Evolutionary conservation across 2,888 invertebrate species (phyloP).

Genomic region (Drosophila pegasa): DNA sequence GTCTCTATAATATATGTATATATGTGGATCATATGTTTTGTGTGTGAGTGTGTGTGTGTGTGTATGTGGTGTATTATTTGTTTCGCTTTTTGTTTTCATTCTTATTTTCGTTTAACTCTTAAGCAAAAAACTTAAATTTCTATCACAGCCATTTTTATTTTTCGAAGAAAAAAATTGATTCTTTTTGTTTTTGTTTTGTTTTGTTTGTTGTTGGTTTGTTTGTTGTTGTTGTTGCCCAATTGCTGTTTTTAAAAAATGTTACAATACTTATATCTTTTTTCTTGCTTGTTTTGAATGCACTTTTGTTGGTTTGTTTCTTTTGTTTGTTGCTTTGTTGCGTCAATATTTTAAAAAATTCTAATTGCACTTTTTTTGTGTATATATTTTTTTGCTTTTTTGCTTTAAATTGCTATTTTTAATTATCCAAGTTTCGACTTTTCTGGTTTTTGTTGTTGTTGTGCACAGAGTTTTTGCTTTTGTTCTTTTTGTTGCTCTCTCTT

Average conservation of each 20-base stretch:
- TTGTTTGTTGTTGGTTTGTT: constrained; percentile 33
- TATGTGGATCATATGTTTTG: constrained; percentile 25
- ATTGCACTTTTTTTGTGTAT: constrained; percentile 75
- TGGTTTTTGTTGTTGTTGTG: constrained; percentile 30
- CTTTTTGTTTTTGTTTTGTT: constrained; percentile 44
- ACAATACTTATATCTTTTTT: constrained; percentile 51
- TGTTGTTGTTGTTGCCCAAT: constrained; percentile 43
- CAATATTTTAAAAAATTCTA: constrained; percentile 75
- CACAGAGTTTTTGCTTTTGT: constrained; percentile 24
- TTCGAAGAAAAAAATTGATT: constrained; percentile 68
- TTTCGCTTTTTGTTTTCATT: constrained; percentile 38
- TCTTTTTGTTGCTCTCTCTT: constrained; percentile 16
- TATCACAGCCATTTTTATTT: constrained; percentile 80
- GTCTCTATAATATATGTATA: constrained; percentile 16
- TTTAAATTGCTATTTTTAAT: constrained; percentile 56
- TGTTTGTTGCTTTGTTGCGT: constrained; percentile 62
- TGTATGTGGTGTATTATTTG: constrained; percentile 26
- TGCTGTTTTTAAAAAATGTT: constrained; percentile 65
- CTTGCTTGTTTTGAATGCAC: constrained; percentile 66
- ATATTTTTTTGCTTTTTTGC: too few species aligned
- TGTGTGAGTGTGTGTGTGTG: background rate
- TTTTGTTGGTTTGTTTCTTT: constrained; percentile 59
- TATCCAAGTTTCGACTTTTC: constrained; percentile 29
- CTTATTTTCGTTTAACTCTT: constrained; percentile 48
- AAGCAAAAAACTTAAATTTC: constrained; percentile 68